Conservation (phyloP, 2,888 invertebrate genomes). For the Steromphala cineraria region DNA sequence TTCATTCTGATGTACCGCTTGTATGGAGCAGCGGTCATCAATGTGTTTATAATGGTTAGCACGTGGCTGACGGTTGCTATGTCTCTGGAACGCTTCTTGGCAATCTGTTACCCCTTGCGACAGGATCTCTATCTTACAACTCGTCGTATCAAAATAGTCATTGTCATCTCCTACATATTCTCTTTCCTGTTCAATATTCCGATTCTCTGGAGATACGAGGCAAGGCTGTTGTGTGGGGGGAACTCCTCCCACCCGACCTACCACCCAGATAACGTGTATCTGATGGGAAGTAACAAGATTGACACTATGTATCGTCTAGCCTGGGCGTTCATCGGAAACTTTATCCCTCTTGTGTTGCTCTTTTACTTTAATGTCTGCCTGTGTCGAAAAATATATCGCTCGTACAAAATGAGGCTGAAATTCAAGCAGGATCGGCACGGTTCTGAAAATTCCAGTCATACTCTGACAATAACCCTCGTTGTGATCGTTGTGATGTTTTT, state of each 20-base stretch:
- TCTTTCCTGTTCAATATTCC: constrained; percentile 84
- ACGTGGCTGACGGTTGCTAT: constrained; percentile 86
- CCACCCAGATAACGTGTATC: constrained; percentile 44
- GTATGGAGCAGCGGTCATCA: constrained; percentile 67
- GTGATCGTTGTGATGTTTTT: constrained; percentile 72
- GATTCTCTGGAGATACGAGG: constrained; percentile 66
- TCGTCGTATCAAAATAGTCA: constrained; percentile 79
- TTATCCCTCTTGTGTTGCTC: constrained; percentile 65
- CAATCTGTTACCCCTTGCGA: constrained; percentile 85
- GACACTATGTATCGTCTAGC: constrained; percentile 62
- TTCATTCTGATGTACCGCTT: constrained; percentile 63
- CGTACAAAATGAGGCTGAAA: constrained; percentile 61
- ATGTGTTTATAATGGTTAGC: constrained; percentile 80
- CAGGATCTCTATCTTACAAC: constrained; percentile 81
- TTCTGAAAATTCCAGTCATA: constrained; percentile 59
- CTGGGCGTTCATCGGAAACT: constrained; percentile 67
- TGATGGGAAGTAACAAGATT: constrained; percentile 48
- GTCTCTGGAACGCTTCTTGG: constrained; percentile 85
- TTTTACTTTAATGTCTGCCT: constrained; percentile 69
- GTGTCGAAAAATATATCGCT: constrained; percentile 66
- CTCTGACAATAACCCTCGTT: constrained; percentile 69
- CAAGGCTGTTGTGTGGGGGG: constrained; percentile 6
- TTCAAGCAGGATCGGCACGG: constrained; percentile 42
- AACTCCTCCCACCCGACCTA: background rate
- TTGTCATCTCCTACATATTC: constrained; percentile 81